A percentile compares a stretch with the other conserved stretches of the same genome.
Evolutionary conservation across 2,888 invertebrate genomes (phyloP).

Genomic region (Drosophila setosimentum): DNA sequence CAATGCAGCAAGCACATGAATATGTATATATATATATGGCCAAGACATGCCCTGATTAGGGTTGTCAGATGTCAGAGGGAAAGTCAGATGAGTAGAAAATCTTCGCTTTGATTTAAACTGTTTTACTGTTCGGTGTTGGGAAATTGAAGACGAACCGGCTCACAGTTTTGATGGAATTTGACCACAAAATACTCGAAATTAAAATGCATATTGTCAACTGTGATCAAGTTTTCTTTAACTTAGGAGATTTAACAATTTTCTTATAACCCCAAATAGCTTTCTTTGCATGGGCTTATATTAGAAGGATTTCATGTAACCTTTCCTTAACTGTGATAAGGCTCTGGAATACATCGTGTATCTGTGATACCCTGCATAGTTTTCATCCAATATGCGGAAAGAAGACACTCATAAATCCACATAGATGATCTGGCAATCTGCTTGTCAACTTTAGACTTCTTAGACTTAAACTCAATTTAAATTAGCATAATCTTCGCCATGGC

Average conservation of each 20-base stretch:
- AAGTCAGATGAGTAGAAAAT: not conserved
- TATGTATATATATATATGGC: slow-evolving; percentile 10
- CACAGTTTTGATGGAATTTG: not conserved
- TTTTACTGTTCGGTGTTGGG: not conserved
- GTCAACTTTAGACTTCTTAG: not conserved
- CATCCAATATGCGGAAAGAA: not conserved
- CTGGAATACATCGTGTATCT: not conserved
- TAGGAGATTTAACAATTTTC: not conserved
- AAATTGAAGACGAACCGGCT: not conserved
- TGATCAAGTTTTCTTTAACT: not conserved
- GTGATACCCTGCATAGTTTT: not conserved
- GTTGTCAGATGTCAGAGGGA: slow-evolving; percentile 48
- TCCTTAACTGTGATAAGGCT: no score
- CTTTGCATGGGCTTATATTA: no score
- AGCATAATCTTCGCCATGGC: not conserved
- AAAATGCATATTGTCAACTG: not conserved
- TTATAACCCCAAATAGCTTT: no score
- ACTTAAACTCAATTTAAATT: not conserved
- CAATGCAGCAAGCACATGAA: slow-evolving; percentile 33
- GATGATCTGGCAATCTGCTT: not conserved
- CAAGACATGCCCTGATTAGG: slow-evolving; percentile 71
- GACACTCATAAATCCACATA: not conserved
- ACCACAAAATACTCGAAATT: not conserved
- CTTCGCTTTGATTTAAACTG: not conserved
- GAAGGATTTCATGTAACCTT: no score